Evolutionary conservation across 1,140 invertebrate genomes (phyloP).

Genomic region (Mamestra configurata): DNA sequence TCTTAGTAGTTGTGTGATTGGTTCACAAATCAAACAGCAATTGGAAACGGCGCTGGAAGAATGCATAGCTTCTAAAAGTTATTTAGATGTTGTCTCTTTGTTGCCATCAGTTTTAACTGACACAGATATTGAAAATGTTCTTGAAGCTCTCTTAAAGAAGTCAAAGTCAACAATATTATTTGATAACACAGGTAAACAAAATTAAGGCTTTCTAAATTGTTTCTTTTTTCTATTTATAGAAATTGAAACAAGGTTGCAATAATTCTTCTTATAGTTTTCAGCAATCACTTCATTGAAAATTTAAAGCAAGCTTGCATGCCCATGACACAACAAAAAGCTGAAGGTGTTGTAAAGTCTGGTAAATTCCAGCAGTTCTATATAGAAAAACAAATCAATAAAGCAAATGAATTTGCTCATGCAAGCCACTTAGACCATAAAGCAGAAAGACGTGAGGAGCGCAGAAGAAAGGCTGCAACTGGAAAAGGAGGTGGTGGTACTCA

Average conservation of each 20-base stretch:
- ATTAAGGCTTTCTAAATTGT: not conserved
- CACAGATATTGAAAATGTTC: conserved; percentile 92
- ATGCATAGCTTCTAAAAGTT: conserved; percentile 91
- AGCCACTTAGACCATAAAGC: conserved; percentile 89
- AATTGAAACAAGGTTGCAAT: too few species aligned
- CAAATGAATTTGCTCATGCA: conserved; percentile 75
- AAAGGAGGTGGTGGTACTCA: conserved; percentile 97
- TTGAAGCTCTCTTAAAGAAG: conserved; percentile 90
- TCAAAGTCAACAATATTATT: conserved; percentile 86
- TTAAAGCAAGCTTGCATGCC: conserved; percentile 91
- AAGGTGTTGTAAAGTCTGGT: conserved; percentile 91
- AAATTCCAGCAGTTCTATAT: conserved; percentile 89
- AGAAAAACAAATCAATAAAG: conserved; percentile 89
- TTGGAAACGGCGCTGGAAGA: conserved; percentile 96
- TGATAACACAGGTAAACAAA: conserved; percentile 85
- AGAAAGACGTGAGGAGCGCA: conserved; percentile 95
- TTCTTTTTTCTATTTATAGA: too few species aligned
- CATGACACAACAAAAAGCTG: conserved; percentile 92
- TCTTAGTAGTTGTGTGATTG: conserved; percentile 93
- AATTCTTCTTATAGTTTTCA: conserved; percentile 85
- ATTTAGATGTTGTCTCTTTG: conserved; percentile 93
- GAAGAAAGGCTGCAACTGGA: conserved; percentile 95
- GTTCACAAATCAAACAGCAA: conserved; percentile 92
- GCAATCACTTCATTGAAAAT: conserved; percentile 91
- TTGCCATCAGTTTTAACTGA: conserved; percentile 94